phyloP scores from a whole-genome alignment of 2,113 vertebrate genomes.

The Ailurus styani region DNA sequence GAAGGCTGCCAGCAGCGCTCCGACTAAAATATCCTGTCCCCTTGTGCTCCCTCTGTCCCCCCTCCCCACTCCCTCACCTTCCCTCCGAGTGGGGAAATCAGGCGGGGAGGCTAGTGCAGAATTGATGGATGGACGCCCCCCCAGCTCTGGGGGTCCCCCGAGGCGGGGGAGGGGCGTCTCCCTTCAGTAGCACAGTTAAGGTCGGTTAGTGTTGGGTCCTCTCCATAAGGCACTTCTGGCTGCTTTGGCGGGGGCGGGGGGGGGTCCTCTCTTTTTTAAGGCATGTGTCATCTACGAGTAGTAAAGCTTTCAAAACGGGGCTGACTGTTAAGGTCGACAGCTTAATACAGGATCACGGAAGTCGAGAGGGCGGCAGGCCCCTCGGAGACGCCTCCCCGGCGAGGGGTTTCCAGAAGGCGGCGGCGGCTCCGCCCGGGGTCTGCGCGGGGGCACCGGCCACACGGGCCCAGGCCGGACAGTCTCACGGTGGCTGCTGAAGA shows the following conservation, averaged over 20 bases:
- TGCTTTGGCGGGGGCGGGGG: slow-evolving; percentile 72
- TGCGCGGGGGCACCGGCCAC: background rate
- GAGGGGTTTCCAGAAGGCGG: slow-evolving; percentile 31
- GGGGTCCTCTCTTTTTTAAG: slow-evolving; percentile 75
- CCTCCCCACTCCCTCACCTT: slow-evolving; percentile 18
- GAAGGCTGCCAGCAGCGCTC: slow-evolving; percentile 94
- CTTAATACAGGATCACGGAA: slow-evolving; percentile 49
- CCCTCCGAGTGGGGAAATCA: slow-evolving; percentile 35
- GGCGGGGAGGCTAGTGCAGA: slow-evolving; percentile 77
- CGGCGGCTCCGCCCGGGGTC: background rate
- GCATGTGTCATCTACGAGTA: slow-evolving; percentile 74
- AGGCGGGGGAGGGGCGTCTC: background rate
- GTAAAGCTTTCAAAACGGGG: slow-evolving; percentile 79
- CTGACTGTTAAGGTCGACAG: slow-evolving; percentile 42
- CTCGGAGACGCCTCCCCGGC: background rate
- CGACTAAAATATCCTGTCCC: slow-evolving; percentile 73
- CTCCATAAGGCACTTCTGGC: slow-evolving; percentile 83
- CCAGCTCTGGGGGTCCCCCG: slow-evolving; percentile 25
- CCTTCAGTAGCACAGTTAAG: slow-evolving; percentile 67
- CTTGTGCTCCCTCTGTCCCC: background rate
- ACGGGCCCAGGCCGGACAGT: background rate
- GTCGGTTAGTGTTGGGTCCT: slow-evolving; percentile 58
- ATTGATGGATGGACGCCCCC: slow-evolving; percentile 8
- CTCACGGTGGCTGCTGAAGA: background rate
- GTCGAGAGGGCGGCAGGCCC: background rate